A percentile compares a stretch with the other conserved stretches of the same genome.
phyloP scores from a whole-genome alignment of 2,113 vertebrate genomes.

The Balaeniceps rex region DNA sequence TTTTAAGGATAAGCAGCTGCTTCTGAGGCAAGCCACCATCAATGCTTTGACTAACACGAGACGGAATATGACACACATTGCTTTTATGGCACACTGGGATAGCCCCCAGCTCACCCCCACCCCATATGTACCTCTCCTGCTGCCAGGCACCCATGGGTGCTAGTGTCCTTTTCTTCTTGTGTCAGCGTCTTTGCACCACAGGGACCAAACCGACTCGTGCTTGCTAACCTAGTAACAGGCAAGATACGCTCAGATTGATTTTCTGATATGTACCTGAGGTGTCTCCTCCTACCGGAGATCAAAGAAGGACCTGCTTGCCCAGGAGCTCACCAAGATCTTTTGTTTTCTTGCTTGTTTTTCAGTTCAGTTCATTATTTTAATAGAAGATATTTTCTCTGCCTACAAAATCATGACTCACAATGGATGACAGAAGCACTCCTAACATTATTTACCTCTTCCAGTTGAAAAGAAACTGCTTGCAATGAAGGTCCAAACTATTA shows the following conservation, averaged over 20 bases:
- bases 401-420: neutral
- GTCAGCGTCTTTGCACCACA: neutral
- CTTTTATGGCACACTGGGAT: neutral
- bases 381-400: neutral
- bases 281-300: neutral
- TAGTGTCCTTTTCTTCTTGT: neutral
- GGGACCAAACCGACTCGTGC: neutral
- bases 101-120: neutral
- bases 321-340: neutral
- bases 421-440: neutral
- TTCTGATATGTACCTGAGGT: neutral
- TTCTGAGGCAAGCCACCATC: neutral
- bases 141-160: neutral
- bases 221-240: neutral
- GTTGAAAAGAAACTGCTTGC: neutral
- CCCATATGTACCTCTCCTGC: neutral
- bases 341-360: neutral
- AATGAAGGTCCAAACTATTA: neutral
- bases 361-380: neutral
- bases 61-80: neutral
- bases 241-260: neutral
- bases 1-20: neutral
- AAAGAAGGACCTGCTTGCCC: neutral
- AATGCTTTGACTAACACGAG: neutral
- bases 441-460: neutral